Percentiles rank a stretch among this genome's conserved stretches.
Evolutionary conservation across 2,888 invertebrate species (phyloP).

Genomic region (Xestoiulus laeticollis): DNA sequence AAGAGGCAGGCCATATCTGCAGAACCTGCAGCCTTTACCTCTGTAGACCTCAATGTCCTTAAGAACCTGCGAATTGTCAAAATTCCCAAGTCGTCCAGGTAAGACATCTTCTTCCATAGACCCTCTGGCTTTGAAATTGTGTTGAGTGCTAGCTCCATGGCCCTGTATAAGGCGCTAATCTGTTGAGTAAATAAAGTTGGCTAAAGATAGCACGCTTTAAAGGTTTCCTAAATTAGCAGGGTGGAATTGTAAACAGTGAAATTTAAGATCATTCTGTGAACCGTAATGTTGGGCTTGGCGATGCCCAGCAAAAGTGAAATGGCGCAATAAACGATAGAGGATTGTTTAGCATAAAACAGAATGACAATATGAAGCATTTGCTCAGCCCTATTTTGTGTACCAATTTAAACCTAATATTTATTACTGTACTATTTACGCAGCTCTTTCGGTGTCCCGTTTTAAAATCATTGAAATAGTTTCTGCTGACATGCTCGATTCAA

Average conservation of each 20-base stretch:
- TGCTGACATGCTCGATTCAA: too few species aligned
- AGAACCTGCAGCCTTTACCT: conserved; percentile 70
- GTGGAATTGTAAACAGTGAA: conserved; percentile 7
- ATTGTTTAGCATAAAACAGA: too few species aligned
- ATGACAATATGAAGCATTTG: too few species aligned
- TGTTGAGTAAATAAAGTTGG: background rate
- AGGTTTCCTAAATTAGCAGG: background rate
- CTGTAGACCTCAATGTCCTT: conserved; percentile 55
- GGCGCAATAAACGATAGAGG: too few species aligned
- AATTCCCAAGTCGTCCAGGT: conserved; percentile 61
- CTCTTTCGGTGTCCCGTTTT: too few species aligned
- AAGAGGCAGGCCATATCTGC: conserved; percentile 83
- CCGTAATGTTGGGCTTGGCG: background rate
- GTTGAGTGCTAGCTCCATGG: background rate
- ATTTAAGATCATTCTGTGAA: background rate
- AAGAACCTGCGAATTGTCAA: conserved; percentile 67
- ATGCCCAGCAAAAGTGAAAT: background rate
- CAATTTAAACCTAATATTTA: too few species aligned
- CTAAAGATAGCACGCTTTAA: conserved; percentile 7
- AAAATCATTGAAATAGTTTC: too few species aligned
- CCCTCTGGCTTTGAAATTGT: background rate
- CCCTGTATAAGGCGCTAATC: background rate
- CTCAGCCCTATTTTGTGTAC: too few species aligned
- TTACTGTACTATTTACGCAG: too few species aligned
- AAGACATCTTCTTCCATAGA: conserved; percentile 48